phyloP scores from a whole-genome alignment of 2,888 invertebrate species.

The Heliconius hortense region DNA sequence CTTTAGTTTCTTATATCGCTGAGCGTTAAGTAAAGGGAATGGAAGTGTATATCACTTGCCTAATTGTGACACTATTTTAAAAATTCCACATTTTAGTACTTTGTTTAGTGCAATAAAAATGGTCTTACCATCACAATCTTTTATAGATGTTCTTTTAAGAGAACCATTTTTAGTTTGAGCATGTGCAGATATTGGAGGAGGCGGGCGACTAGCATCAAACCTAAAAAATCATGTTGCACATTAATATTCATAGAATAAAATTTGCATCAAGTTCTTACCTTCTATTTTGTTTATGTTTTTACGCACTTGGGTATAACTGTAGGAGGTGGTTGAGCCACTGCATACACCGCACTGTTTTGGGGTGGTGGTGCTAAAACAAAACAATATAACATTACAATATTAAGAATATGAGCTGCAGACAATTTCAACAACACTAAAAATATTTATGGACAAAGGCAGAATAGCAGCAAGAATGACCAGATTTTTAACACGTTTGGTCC shows the following conservation, averaged over 20 bases:
- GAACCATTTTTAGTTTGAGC: conserved; percentile 44
- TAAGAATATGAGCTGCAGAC: no score
- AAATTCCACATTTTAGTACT: conserved; percentile 23
- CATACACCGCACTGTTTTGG: conserved; percentile 7
- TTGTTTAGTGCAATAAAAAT: conserved; percentile 15
- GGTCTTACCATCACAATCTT: conserved; percentile 23
- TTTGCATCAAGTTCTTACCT: background rate
- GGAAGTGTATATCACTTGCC: background rate
- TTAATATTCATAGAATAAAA: background rate
- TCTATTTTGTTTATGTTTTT: background rate
- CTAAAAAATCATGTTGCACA: conserved; percentile 45
- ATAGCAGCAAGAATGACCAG: no score
- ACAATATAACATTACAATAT: background rate
- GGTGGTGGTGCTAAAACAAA: conserved; percentile 19
- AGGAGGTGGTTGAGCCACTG: conserved; percentile 15
- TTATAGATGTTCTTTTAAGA: conserved; percentile 49
- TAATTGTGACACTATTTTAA: conserved; percentile 20
- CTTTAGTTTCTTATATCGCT: conserved; percentile 40
- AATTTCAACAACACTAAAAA: no score
- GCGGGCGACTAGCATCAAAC: conserved; percentile 64
- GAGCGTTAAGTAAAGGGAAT: conserved; percentile 37
- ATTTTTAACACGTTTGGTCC: no score
- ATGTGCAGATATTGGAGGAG: conserved; percentile 55
- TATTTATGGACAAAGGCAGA: no score
- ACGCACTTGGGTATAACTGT: conserved; percentile 29